phyloP scores from a whole-genome alignment of 2,113 vertebrate species.

The Saiga tatarica region DNA sequence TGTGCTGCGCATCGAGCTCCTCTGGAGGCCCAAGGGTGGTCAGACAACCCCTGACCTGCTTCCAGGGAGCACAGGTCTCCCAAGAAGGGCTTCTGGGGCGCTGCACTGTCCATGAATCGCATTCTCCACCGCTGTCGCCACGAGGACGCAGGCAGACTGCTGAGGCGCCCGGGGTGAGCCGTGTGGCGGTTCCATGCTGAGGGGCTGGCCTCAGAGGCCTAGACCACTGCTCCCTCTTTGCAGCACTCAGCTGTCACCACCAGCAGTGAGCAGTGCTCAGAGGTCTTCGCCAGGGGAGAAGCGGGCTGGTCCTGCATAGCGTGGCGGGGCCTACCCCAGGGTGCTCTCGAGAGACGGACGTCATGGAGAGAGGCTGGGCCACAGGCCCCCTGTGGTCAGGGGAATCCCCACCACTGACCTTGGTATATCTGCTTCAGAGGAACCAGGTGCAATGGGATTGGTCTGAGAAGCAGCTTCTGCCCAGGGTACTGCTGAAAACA shows the following conservation, averaged over 20 bases:
- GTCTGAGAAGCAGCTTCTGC: neutral
- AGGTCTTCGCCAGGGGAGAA: neutral
- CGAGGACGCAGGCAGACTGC: neutral
- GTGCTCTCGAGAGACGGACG: fast-evolving
- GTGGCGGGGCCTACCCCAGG: neutral
- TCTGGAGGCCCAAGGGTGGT: neutral
- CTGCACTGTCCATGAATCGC: neutral
- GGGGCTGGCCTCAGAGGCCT: neutral
- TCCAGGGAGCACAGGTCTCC: neutral
- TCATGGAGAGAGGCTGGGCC: neutral
- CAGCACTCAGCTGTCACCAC: neutral
- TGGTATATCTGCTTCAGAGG: neutral
- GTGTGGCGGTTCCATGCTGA: neutral
- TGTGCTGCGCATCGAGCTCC: neutral
- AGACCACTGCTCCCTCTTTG: too few relatives aligned
- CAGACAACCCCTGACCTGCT: neutral
- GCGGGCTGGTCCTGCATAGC: neutral
- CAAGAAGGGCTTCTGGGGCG: neutral
- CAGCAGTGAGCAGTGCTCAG: neutral
- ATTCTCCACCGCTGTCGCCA: fast-evolving
- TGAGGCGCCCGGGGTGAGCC: neutral
- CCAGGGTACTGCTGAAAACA: neutral
- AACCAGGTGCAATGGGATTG: neutral
- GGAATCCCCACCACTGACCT: neutral
- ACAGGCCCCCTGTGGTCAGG: neutral